phyloP scores from a whole-genome alignment of 2,888 invertebrate genomes.

The Drosophila maculinotata region DNA sequence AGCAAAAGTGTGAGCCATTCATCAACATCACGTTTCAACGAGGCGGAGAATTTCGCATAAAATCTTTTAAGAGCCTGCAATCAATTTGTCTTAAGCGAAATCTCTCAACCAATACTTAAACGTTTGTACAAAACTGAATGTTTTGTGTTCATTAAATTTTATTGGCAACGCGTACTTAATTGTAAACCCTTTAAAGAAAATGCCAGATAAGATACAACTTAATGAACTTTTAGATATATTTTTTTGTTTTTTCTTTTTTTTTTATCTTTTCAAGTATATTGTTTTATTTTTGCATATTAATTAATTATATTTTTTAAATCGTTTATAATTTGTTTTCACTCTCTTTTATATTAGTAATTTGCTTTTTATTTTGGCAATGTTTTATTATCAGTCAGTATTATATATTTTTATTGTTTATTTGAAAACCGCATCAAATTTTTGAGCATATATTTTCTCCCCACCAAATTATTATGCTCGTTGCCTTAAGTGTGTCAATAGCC shows the following conservation, averaged over 20 bases:
- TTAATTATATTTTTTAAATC: slow-evolving; percentile 1
- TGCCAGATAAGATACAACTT: background rate
- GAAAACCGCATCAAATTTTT: slow-evolving; percentile 16
- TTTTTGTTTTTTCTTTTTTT: slow-evolving; percentile 3
- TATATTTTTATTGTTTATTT: slow-evolving; percentile 25
- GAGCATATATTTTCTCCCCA: slow-evolving; percentile 25
- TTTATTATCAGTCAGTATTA: slow-evolving; percentile 25
- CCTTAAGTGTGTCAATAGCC: slow-evolving; percentile 76
- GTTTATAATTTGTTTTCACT: slow-evolving; percentile 30
- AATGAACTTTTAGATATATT: slow-evolving; percentile 3
- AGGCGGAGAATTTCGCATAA: slow-evolving; percentile 20
- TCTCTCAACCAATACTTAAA: background rate
- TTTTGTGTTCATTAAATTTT: slow-evolving; percentile 1
- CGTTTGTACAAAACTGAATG: background rate
- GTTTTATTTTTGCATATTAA: background rate
- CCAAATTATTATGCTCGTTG: slow-evolving; percentile 53
- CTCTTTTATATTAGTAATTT: slow-evolving; percentile 8
- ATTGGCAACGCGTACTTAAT: background rate
- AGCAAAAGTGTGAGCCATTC: slow-evolving; percentile 69
- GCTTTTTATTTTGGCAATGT: slow-evolving; percentile 7
- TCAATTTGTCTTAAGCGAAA: slow-evolving; percentile 32
- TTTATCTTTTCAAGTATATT: background rate
- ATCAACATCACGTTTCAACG: slow-evolving; percentile 49
- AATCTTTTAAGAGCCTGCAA: slow-evolving; percentile 20
- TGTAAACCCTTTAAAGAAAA: background rate